These are phyloP conservation scores for Rhodeus uyekii DNA, from an alignment of 2,797 vertebrate species.

Conservation along the genomic window DNA sequence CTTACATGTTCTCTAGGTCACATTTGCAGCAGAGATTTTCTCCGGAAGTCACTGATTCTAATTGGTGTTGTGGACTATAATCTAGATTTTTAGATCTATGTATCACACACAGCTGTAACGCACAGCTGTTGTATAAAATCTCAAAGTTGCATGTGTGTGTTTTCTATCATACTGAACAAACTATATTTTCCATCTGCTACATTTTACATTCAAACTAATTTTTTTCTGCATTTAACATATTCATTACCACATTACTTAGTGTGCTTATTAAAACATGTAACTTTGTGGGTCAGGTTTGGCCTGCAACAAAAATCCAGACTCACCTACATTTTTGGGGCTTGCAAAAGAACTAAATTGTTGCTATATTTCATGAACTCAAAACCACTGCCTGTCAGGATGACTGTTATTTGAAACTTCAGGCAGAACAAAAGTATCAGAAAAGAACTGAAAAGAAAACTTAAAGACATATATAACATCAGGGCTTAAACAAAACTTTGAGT, in stretches of 20 bases:
- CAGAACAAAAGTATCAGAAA: background rate
- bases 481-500: conserved; percentile 26
- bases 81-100: background rate
- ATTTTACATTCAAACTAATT: background rate
- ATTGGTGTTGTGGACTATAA: background rate
- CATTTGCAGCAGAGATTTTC: conserved; percentile 6
- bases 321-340: no score
- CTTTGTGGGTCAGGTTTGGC: no score
- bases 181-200: conserved; percentile 2
- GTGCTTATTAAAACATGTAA: background rate
- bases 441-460: conserved; percentile 34
- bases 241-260: background rate
- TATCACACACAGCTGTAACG: background rate
- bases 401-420: conserved; percentile 13
- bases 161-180: background rate
- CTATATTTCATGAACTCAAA: background rate
- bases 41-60: background rate
- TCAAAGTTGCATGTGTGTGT: background rate
- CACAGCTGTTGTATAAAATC: background rate
- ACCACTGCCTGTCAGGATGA: conserved; percentile 34
- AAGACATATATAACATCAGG: conserved; percentile 19
- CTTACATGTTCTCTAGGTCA: conserved; percentile 8
- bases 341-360: no score
- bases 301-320: no score
- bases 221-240: background rate